phyloP scores from a whole-genome alignment of 2,113 vertebrate genomes.

The Lophura nycthemera region DNA sequence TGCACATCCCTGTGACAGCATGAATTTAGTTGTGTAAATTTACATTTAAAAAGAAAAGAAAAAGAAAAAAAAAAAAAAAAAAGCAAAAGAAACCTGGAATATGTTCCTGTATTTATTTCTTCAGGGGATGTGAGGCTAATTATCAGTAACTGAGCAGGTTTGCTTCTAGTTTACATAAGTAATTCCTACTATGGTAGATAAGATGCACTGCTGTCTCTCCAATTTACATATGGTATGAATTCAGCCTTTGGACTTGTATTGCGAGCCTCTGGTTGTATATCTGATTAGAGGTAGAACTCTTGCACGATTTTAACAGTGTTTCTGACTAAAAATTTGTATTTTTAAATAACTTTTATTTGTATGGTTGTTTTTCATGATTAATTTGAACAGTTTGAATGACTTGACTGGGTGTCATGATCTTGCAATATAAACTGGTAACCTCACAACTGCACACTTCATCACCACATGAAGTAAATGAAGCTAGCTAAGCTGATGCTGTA shows the following conservation, averaged over 20 bases:
- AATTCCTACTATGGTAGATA: background rate
- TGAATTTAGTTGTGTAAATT: constrained; percentile 26
- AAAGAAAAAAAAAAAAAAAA: background rate
- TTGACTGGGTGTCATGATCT: constrained; percentile 81
- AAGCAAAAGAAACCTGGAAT: constrained; percentile 25
- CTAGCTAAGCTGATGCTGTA: constrained; percentile 98
- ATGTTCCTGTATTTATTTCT: constrained; percentile 14
- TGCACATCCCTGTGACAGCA: constrained; percentile 56
- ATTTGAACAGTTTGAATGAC: constrained; percentile 89
- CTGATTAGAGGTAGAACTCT: constrained; percentile 52
- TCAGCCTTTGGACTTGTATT: constrained; percentile 49
- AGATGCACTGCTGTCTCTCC: constrained; percentile 41
- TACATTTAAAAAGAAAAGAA: background rate
- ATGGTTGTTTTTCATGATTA: constrained; percentile 78
- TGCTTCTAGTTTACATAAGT: background rate
- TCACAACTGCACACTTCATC: constrained; percentile 96
- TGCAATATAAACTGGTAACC: constrained; percentile 96
- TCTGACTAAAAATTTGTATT: constrained; percentile 61
- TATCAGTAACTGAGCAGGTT: constrained; percentile 5
- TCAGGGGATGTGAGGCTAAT: constrained; percentile 30
- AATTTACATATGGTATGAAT: constrained; percentile 54
- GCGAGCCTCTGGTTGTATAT: constrained; percentile 50
- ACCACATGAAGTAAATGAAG: constrained; percentile 96
- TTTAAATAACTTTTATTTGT: constrained; percentile 69
- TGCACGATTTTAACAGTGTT: constrained; percentile 58